Evolutionary conservation across 1,140 invertebrate species (phyloP), one percentile per base, ranked within the genome.

Genomic region (Dinoponera quadriceps): DNA sequence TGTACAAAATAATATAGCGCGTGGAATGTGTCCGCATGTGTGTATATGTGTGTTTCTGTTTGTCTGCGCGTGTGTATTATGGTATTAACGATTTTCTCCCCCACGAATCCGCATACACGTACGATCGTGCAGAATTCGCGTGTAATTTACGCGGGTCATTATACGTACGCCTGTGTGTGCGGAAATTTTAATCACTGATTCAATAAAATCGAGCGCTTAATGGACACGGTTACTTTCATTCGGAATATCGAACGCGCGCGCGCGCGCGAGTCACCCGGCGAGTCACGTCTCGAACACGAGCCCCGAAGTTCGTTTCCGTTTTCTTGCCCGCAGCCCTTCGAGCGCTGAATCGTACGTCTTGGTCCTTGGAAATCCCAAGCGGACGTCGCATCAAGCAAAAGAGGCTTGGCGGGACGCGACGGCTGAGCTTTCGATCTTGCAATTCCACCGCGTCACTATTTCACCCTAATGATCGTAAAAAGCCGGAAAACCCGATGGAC

Each of bases 201-300:
- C 18, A 27, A 3, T 22, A 16, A 69, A 69, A 78, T 78, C n/a
- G 33, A 78, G 33, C 75, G 55, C 44, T 54, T 69, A 69, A 68
- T 33, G 62, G 11, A 33, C 14, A 27, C 74, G 68, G 66, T 78
- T 69, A 69, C 69, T 80, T 69, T 48, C 75, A 80, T 80, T 69
- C 18, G 2, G 27, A 55, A 68, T 55, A 68, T 69, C 54, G 57
- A 44, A 20, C 49, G 51, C 22, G 33, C 18, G 13, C 14, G 7
- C 3, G 22, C 4, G 25, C 5, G 49, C 4, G 2, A 44, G 2
- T 0, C 9, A 11, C 33, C 33, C 2, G 7, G 7, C 33, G 33
- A 2, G 33, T 33, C 33, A 7, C 33, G 33, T 33, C 33, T 2
- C 33, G 33, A 2, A 33, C 33, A 49, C 11, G 2, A 44, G 5